A percentile compares a stretch with the other conserved stretches of the same genome.
Evolutionary conservation across 2,113 vertebrate species (phyloP).

Genomic region (Himantopus leucocephalus): DNA sequence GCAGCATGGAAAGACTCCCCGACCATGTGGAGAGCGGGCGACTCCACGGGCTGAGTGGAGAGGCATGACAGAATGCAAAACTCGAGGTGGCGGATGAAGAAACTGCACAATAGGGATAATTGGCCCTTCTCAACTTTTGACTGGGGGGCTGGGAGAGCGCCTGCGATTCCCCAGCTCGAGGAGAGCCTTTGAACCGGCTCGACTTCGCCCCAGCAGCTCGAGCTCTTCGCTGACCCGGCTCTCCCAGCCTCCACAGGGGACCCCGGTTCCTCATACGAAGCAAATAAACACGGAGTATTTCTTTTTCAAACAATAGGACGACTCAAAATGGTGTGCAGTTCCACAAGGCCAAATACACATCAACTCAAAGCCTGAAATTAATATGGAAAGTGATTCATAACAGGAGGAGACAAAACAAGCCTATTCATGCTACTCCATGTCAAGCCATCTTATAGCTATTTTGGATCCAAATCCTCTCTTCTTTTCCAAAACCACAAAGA

Average conservation of each 20-base stretch:
- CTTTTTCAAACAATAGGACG: neutral
- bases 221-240: neutral
- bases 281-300: neutral
- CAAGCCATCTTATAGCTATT: slow-evolving; percentile 45
- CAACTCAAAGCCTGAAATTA: slow-evolving; percentile 12
- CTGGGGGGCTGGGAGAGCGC: neutral
- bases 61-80: neutral
- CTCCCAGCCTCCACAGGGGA: neutral
- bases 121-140: neutral
- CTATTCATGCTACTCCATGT: slow-evolving; percentile 57
- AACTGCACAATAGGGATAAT: neutral
- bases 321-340: neutral
- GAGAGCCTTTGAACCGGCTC: neutral
- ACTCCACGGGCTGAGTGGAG: neutral
- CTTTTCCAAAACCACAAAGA: slow-evolving; percentile 61
- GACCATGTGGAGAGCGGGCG: rapidly evolving
- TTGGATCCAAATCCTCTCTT: slow-evolving; percentile 43
- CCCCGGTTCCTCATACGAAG: neutral
- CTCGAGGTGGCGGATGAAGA: neutral
- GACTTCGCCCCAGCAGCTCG: rapidly evolving
- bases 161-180: neutral
- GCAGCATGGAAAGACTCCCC: neutral
- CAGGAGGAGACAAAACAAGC: slow-evolving; percentile 62
- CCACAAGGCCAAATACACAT: neutral
- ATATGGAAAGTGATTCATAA: slow-evolving; percentile 54